Percentiles rank a stretch among this genome's conserved stretches.
phyloP scores from a whole-genome alignment of 2,113 vertebrate species.

The Stigmatopora argus region DNA sequence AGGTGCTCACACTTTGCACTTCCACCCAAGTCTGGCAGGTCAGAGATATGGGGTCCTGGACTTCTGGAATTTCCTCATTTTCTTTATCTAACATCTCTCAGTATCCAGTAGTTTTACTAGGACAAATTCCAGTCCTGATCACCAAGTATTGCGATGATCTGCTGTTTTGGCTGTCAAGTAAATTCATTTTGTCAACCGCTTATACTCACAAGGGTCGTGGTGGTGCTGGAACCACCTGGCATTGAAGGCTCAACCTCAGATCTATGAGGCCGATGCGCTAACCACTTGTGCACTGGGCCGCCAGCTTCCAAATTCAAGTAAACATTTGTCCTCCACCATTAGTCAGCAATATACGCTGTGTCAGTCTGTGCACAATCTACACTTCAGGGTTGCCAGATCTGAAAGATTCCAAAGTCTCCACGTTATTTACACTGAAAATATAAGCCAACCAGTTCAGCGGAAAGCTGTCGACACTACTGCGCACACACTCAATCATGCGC shows the following conservation, averaged over 20 bases:
- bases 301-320: constrained; percentile 77
- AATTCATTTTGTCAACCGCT: too few relatives aligned
- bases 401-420: too few relatives aligned
- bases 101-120: constrained; percentile 52
- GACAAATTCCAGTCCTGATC: constrained; percentile 55
- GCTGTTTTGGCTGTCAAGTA: constrained; percentile 93
- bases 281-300: too few relatives aligned
- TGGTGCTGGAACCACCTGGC: too few relatives aligned
- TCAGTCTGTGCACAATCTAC: constrained; percentile 85
- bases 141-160: constrained; percentile 78
- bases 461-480: too few relatives aligned
- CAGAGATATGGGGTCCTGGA: constrained; percentile 33
- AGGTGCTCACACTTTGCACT: constrained; percentile 80
- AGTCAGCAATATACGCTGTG: constrained; percentile 91
- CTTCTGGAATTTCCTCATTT: constrained; percentile 5
- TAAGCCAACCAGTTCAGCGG: too few relatives aligned
- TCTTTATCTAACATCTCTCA: constrained; percentile 36
- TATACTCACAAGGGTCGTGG: too few relatives aligned
- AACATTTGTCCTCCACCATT: constrained; percentile 98
- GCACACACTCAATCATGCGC: too few relatives aligned
- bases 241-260: too few relatives aligned
- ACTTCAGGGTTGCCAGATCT: constrained; percentile 80
- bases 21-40: constrained; percentile 72
- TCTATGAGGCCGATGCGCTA: too few relatives aligned
- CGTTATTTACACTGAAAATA: too few relatives aligned